Evolutionary conservation across 2,797 vertebrate genomes (phyloP).

Genomic region (Parotocinclus haroldoi): DNA sequence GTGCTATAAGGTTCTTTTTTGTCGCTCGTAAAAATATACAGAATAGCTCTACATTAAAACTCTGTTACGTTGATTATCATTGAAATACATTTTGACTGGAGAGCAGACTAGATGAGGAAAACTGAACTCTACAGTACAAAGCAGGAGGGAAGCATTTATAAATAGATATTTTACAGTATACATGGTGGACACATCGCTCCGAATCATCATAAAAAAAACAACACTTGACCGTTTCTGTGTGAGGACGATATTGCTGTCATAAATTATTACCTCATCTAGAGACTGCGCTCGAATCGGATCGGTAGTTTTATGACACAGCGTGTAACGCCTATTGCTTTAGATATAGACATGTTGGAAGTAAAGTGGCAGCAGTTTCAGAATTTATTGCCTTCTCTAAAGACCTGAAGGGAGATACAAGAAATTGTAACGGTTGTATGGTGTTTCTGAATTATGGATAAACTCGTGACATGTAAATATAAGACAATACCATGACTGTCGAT

Average conservation of each 20-base stretch:
- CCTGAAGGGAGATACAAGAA: not conserved
- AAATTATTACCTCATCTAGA: constrained; percentile 32
- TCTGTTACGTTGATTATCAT: constrained; percentile 31
- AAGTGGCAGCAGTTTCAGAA: not conserved
- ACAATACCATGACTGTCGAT: too few relatives aligned
- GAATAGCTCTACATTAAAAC: constrained; percentile 5
- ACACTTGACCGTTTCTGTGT: constrained; percentile 59
- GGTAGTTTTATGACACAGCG: not conserved
- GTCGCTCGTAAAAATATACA: constrained; percentile 22
- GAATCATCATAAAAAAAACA: constrained; percentile 48
- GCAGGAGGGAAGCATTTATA: constrained; percentile 53
- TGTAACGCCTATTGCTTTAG: constrained; percentile 34
- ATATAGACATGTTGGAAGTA: not conserved
- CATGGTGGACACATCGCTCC: constrained; percentile 56
- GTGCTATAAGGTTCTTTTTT: constrained; percentile 51
- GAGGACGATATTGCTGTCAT: constrained; percentile 48
- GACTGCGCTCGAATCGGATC: not conserved
- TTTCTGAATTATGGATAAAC: too few relatives aligned
- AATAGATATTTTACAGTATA: constrained; percentile 65
- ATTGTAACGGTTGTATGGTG: not conserved
- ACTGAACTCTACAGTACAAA: constrained; percentile 54
- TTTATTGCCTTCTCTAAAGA: constrained; percentile 16
- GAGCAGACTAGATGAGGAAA: constrained; percentile 40
- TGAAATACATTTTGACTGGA: constrained; percentile 3
- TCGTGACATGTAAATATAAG: too few relatives aligned